Evolutionary conservation across 2,888 invertebrate species (phyloP), one percentile per base, ranked within the genome.

Genomic region (Calameuta pallipes): DNA sequence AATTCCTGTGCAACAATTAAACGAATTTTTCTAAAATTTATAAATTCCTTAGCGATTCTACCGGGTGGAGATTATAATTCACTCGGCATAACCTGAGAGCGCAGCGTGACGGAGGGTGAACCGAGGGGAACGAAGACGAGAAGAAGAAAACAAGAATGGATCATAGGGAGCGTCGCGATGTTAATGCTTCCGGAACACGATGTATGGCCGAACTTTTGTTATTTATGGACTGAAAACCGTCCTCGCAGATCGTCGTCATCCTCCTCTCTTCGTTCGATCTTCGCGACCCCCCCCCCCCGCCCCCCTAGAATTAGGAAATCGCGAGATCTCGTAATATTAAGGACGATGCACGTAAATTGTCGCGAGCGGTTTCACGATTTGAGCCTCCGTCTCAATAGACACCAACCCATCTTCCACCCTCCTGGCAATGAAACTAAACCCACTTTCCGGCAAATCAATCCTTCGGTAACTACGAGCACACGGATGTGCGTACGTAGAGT

Each of bases 181-280:
- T 82, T 82, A 84, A 83, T 83, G 83, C 80, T 82, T 79, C 80
- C 79, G 76, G 83, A 82, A 82, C 80, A 82, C 84, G 83, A 85
- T 83, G 82, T 84, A 85, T 80, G 80, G 82, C 80, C 73, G 83
- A 82, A 84, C 84, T 86, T 83, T 81, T 82, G 84, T 85, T 85
- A 85, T 84, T 86, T 86, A 85, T 86, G 81, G 86, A 82, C 82
- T 80, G 81, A 82, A 82, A 82, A 84, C 82, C 82, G n/a, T 33
- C 12, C 70, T 30, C 3, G 71, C 11, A 9, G 41, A 15, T 56
- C 41, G 15, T n/a, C n/a, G 31, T 56, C 9, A 56, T 9, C 2
- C 41, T 23, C 9, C 9, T 23, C 2, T 9, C 23, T 56, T 6
- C 0, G 23, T 56, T 56, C 23, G 9, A 1, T 23, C 41, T 56